Evolutionary conservation across 1,140 invertebrate species (phyloP), one percentile per base, ranked within the genome.

Genomic region (Drosophila trapezifrons): DNA sequence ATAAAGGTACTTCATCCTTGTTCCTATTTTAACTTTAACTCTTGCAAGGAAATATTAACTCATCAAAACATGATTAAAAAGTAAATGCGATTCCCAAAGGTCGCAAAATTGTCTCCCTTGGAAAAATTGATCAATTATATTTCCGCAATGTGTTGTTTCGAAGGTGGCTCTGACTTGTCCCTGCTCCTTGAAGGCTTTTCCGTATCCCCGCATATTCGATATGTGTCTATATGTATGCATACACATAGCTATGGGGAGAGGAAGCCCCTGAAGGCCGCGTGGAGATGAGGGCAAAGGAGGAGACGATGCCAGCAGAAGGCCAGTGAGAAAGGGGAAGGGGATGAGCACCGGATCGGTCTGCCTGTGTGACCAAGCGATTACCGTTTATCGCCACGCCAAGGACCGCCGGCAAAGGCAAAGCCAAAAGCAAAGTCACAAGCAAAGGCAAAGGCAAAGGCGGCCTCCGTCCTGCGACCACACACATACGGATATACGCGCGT

Each of bases 341-440:
- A 40, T 77, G 79, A 65, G 77, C 42, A 57, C 49, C 51, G 47
- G 47, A 49, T 27, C 56, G 71, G 55, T 64, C 64, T 63, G 76
- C 43, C 43, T 75, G 70, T 86, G 82, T 80, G 80, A 84, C 80
- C 82, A 89, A 89, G 72, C 75, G 84, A 89, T 89, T 89, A 89
- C 70, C 63, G 77, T 87, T 89, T 83, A 89, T 89, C 84, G 79
- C 58, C 56, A 43, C 51, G 66, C 69, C 80, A 83, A 89, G 84
- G 83, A 87, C 84, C 79, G 71, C 76, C 69, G 76, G 79, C 67
- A 57, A 71, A 64, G 40, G 60, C 56, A 54, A 54, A 54, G 51
- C 32, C 51, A 38, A 54, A 54, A 54, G 32, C 51, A 54, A 54
- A 52, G 29, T 52, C 49, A 52, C 17, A 20, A 22, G 17, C 51